phyloP scores from a whole-genome alignment of 1,140 invertebrate genomes.

The Notospermus geniculatus region DNA sequence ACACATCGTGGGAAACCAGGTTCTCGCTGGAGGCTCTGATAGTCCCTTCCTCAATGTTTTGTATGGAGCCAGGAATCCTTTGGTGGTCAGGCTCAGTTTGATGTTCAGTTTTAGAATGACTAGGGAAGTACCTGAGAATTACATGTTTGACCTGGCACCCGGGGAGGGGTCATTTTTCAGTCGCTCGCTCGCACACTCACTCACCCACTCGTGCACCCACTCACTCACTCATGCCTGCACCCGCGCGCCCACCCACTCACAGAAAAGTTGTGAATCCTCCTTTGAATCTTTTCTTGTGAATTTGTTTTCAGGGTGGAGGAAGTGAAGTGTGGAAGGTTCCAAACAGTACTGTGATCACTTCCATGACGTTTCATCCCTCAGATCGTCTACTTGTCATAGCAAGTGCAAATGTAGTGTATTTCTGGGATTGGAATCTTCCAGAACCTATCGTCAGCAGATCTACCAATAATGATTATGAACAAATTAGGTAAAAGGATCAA shows the following conservation, averaged over 20 bases:
- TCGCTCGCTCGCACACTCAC: neutral
- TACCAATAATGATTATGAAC: constrained; percentile 48
- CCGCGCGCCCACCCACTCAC: neutral
- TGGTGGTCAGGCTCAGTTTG: no score
- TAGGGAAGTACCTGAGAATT: neutral
- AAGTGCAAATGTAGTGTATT: constrained; percentile 79
- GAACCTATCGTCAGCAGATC: constrained; percentile 68
- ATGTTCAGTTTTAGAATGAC: no score
- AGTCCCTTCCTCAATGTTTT: no score
- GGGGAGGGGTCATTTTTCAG: neutral
- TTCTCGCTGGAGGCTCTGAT: no score
- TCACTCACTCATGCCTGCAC: no score
- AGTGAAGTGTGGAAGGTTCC: constrained; percentile 78
- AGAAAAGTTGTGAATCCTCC: neutral
- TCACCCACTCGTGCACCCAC: neutral
- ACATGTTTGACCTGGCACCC: neutral
- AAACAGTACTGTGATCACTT: constrained; percentile 72
- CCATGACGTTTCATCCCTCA: constrained; percentile 81
- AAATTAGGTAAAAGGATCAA: constrained; percentile 61
- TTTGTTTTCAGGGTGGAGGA: constrained; percentile 65
- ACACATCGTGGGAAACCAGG: no score
- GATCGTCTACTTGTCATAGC: constrained; percentile 81
- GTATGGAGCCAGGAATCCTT: no score
- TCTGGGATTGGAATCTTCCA: constrained; percentile 84
- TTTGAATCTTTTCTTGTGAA: constrained; percentile 5